phyloP scores from a whole-genome alignment of 64 coral and sea anemone genomes.

The Montipora sp. region DNA sequence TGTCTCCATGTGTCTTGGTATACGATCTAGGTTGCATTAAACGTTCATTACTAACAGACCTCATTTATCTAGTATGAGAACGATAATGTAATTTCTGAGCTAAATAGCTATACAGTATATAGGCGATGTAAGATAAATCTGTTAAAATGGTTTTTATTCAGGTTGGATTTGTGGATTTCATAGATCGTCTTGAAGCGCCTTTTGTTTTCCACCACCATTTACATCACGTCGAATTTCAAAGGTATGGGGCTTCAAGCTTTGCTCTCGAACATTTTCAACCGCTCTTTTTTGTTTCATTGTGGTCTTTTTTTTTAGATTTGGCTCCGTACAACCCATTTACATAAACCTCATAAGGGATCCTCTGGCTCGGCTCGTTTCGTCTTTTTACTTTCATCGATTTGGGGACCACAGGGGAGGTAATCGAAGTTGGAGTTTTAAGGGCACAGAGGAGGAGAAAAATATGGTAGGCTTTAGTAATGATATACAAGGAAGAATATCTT shows the following conservation, averaged over 20 bases:
- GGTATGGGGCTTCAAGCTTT: conserved; percentile 19
- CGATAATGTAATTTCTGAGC: too few relatives aligned
- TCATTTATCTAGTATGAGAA: too few relatives aligned
- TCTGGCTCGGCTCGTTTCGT: conserved; percentile 54
- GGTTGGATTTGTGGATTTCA: conserved; percentile 67
- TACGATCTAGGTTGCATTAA: too few relatives aligned
- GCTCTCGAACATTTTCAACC: too few relatives aligned
- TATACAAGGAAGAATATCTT: too few relatives aligned
- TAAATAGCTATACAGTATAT: too few relatives aligned
- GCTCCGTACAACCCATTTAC: conserved; percentile 55
- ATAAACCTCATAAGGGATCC: conserved; percentile 85
- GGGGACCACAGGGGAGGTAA: conserved; percentile 46
- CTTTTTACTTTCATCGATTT: conserved; percentile 75
- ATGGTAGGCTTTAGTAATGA: conserved; percentile 15
- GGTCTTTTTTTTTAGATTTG: conserved; percentile 47
- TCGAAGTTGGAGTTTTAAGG: conserved; percentile 25
- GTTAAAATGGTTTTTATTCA: neutral
- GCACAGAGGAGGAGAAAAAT: conserved; percentile 25
- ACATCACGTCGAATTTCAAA: conserved; percentile 64
- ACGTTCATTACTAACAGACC: too few relatives aligned
- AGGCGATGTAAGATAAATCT: too few relatives aligned
- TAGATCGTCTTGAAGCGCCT: conserved; percentile 39
- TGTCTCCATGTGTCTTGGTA: too few relatives aligned
- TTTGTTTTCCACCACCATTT: conserved; percentile 73
- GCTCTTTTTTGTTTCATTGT: neutral